Evolutionary conservation across 2,797 vertebrate genomes (phyloP).

Genomic region (Spheniscus humboldti): DNA sequence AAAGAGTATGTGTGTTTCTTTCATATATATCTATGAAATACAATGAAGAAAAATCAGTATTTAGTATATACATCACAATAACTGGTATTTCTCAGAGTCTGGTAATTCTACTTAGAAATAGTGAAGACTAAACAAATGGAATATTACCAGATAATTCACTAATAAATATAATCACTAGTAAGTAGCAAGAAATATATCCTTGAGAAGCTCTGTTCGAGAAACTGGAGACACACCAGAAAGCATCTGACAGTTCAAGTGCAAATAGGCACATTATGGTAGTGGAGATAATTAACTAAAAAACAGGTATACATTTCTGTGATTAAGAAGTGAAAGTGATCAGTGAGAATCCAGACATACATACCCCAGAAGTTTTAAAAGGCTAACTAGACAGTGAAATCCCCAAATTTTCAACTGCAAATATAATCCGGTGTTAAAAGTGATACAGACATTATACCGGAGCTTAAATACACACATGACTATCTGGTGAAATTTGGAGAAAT

Average conservation of each 20-base stretch:
- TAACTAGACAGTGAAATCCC: not conserved
- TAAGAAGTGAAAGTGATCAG: not conserved
- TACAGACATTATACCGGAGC: not conserved
- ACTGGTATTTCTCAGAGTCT: not conserved
- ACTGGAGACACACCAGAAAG: not conserved
- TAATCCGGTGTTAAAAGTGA: not conserved
- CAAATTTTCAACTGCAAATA: not conserved
- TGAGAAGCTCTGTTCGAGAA: not conserved
- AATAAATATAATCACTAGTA: not conserved
- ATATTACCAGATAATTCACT: not conserved
- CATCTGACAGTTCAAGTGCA: not conserved
- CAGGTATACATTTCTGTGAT: not conserved
- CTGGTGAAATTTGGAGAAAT: not conserved
- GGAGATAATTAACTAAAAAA: not conserved
- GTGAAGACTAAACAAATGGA: not conserved
- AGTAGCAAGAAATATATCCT: not conserved
- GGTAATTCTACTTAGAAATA: not conserved
- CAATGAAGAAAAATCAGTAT: not conserved
- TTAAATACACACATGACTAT: not conserved
- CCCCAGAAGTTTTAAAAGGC: not conserved
- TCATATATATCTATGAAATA: not conserved
- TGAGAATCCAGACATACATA: not conserved
- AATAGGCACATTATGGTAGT: not conserved
- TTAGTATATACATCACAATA: not conserved
- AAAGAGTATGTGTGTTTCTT: not conserved